These are phyloP conservation scores for Xanthorhoe spadicearia DNA, from an alignment of 2,888 invertebrate species.

Conservation along the genomic window DNA sequence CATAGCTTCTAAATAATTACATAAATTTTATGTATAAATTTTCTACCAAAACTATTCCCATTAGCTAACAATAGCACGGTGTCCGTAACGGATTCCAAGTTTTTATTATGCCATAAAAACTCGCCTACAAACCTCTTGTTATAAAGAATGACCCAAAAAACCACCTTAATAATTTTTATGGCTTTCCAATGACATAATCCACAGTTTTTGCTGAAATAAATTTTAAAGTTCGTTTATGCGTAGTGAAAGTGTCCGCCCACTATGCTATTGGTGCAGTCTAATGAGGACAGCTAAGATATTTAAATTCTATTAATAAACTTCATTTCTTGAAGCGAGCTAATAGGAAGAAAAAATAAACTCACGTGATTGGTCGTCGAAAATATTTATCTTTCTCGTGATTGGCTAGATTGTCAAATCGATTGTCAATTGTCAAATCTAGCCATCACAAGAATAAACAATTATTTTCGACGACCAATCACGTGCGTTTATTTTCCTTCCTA, in stretches of 20 bases:
- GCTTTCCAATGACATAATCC: conserved; percentile 58
- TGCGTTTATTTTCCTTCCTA: too few relatives aligned
- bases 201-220: conserved; percentile 47
- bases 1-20: neutral
- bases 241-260: conserved; percentile 59
- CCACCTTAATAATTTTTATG: conserved; percentile 40
- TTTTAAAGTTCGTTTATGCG: conserved; percentile 40
- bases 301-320: neutral
- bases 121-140: conserved; percentile 30
- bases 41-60: conserved; percentile 12
- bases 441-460: too few relatives aligned
- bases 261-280: conserved; percentile 37
- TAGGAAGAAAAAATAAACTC: too few relatives aligned
- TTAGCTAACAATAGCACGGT: conserved; percentile 17
- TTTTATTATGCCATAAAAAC: conserved; percentile 40
- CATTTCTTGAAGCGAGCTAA: too few relatives aligned
- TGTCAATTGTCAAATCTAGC: too few relatives aligned
- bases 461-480: too few relatives aligned
- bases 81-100: conserved; percentile 29
- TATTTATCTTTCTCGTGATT: too few relatives aligned
- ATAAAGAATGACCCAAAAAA: conserved; percentile 48
- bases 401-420: too few relatives aligned
- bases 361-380: too few relatives aligned
- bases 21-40: neutral
- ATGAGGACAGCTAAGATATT: conserved; percentile 8